A percentile compares a stretch with the other conserved stretches of the same genome.
Evolutionary conservation across 2,113 vertebrate species (phyloP).

Genomic region (Apus apus): DNA sequence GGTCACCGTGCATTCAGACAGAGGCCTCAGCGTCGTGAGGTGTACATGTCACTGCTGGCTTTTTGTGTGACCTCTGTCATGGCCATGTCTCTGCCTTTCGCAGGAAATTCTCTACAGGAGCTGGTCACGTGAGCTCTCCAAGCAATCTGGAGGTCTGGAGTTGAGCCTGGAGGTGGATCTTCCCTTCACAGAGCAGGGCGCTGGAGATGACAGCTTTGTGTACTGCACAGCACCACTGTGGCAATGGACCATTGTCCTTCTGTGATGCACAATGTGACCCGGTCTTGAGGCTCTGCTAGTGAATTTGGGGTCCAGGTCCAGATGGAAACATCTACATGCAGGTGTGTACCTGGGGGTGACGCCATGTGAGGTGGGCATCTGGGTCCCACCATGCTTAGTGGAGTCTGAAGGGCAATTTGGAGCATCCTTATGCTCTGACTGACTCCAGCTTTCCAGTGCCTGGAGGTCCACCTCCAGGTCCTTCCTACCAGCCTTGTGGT

Average conservation of each 20-base stretch:
- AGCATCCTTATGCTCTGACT: background rate
- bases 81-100: background rate
- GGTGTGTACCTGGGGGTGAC: background rate
- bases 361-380: background rate
- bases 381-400: fast-evolving
- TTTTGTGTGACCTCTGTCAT: background rate
- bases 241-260: fast-evolving
- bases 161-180: background rate
- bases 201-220: fast-evolving
- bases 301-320: background rate
- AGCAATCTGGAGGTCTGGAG: background rate
- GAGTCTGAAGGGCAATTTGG: background rate
- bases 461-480: background rate
- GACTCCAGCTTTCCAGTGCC: background rate
- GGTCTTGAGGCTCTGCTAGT: background rate
- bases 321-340: background rate
- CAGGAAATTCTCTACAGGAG: fast-evolving
- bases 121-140: background rate
- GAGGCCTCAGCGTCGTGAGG: fast-evolving
- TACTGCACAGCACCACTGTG: background rate
- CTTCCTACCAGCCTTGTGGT: background rate
- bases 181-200: background rate
- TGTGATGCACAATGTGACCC: too few species aligned
- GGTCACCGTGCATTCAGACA: fast-evolving
- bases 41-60: background rate